Base-by-base conservation (phyloP, 2,888 invertebrate genomes). In the Myopa testacea region DNA sequence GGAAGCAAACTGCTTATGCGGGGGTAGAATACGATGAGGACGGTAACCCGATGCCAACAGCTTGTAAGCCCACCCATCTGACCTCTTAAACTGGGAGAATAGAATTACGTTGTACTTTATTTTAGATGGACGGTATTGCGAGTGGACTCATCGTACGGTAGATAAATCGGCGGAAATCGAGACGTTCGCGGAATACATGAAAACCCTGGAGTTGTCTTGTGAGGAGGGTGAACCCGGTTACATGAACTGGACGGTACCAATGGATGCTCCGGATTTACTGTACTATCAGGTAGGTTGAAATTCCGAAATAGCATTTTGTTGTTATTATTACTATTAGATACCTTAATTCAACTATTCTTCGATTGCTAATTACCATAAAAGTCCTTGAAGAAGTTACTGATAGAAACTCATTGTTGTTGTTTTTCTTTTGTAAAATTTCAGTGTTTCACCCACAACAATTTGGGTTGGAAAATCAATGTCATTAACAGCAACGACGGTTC, bases 401-500 rank as follows among this genome's bases (percentile, higher is more conserved):
- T 50, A 8, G 1, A 1, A 14, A 50, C 14, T 45, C 3, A 55
- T 8, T 55, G 14, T 55, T n/a, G 1, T 55, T 55, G 1, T 19
- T 0, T 69, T n/a, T 69, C 10, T 26, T 19, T 40, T 19, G n/a
- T 10, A 4, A 40, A 1, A 62, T 90, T 90, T 19, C 90, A 97
- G 97, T 97, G 97, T 89, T 97, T 95, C 90, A 94, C 94, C n/a
- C 97, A 97, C 90, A 95, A 93, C 82, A 95, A 96, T 88, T 90
- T 97, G 45, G 97, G 97, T 71, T 97, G 97, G 97, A 97, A 96
- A 89, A 97, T 97, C 83, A 93, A 95, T 88, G 95, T 97, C 4
- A 93, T 96, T 14, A 93, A 96, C 84, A 92, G 93, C 0, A 83
- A 81, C 68, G 84, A 85, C 67, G 83, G 85, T 55, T 83, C 84